A percentile compares a stretch with the other conserved stretches of the same genome.
Conservation (phyloP, 1,140 invertebrate genomes). For the Stratiolaelaps scimitus region DNA sequence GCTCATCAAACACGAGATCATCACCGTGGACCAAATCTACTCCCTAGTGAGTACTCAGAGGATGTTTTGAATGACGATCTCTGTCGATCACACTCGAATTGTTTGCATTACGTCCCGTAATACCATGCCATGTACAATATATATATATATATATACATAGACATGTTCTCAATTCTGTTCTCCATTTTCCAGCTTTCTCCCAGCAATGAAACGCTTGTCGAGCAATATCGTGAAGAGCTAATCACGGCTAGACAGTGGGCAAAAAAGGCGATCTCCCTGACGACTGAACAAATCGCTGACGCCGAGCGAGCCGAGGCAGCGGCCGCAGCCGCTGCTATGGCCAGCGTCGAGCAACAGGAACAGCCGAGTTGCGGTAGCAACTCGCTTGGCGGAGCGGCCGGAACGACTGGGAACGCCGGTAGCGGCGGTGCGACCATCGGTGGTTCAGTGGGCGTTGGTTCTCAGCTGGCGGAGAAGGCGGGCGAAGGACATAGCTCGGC, state of each 20-base stretch:
- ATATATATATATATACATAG: no score
- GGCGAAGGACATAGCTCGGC: no score
- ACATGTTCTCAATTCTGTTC: neutral
- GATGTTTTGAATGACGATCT: neutral
- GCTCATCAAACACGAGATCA: slow-evolving; percentile 71
- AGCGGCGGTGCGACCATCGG: no score
- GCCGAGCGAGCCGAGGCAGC: slow-evolving; percentile 30
- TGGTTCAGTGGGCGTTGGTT: no score
- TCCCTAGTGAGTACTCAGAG: slow-evolving; percentile 57
- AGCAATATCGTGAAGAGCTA: neutral
- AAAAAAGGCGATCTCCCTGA: slow-evolving; percentile 31
- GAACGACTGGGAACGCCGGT: no score
- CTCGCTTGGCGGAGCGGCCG: no score
- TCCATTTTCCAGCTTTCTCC: neutral
- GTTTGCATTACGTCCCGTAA: no score
- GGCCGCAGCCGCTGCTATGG: slow-evolving; percentile 30
- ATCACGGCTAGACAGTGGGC: slow-evolving; percentile 27
- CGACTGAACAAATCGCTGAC: slow-evolving; percentile 30
- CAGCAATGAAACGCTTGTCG: slow-evolving; percentile 2
- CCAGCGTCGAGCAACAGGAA: neutral
- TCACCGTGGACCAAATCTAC: slow-evolving; percentile 73
- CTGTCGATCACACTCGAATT: no score
- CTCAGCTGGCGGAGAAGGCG: no score
- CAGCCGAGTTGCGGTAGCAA: no score
- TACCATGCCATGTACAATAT: no score